phyloP scores from a whole-genome alignment of 2,888 invertebrate species.

The Platerodrilus igneus region DNA sequence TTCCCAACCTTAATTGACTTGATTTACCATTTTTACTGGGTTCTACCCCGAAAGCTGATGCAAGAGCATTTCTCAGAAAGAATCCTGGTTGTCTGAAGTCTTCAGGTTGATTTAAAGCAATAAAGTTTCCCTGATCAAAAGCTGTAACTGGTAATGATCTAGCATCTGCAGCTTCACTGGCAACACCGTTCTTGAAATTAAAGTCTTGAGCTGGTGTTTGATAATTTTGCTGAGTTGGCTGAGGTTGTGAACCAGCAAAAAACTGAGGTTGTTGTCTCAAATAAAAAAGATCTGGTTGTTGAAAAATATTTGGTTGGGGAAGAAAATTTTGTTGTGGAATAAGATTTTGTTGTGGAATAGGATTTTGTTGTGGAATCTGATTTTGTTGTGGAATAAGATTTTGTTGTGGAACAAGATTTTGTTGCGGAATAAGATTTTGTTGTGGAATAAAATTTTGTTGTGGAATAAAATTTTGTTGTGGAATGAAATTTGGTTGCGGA shows the following conservation, averaged over 20 bases:
- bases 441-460: slow-evolving; percentile 7
- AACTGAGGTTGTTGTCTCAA: slow-evolving; percentile 16
- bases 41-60: not conserved
- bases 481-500: slow-evolving; percentile 4
- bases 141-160: slow-evolving; percentile 7
- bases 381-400: slow-evolving; percentile 8
- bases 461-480: slow-evolving; percentile 9
- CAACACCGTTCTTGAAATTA: slow-evolving; percentile 29
- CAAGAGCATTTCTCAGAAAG: slow-evolving; percentile 1
- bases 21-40: not conserved
- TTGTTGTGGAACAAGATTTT: slow-evolving; percentile 6
- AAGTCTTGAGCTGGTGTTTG: slow-evolving; percentile 27
- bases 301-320: too few species aligned
- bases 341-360: slow-evolving; percentile 3
- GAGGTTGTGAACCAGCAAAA: slow-evolving; percentile 14
- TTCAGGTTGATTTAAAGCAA: slow-evolving; percentile 28
- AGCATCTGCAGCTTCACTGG: slow-evolving; percentile 27
- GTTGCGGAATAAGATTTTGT: slow-evolving; percentile 6
- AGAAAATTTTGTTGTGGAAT: slow-evolving; percentile 9
- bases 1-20: not conserved
- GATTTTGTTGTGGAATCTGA: slow-evolving; percentile 4
- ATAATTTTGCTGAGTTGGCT: slow-evolving; percentile 12
- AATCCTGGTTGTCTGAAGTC: slow-evolving; percentile 19
- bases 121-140: slow-evolving; percentile 26
- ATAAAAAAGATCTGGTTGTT: slow-evolving; percentile 6